Conservation (phyloP, 2,113 vertebrate species). For the Urocynchramus pylzowi region DNA sequence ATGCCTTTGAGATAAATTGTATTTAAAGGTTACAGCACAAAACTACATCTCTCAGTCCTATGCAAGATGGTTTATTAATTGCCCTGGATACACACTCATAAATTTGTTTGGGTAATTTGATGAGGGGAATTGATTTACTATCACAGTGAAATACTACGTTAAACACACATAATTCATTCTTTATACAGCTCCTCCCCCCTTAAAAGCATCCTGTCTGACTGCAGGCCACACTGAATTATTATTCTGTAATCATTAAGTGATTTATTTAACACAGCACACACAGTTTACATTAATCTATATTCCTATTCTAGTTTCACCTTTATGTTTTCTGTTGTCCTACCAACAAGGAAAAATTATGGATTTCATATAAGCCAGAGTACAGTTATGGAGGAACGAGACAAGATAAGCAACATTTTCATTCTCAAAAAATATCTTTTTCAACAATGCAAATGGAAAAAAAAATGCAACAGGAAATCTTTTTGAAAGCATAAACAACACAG, state of each 20-base stretch:
- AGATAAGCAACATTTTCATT: not conserved
- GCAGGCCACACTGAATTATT: not conserved
- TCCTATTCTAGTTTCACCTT: constrained; percentile 5
- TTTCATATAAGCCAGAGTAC: constrained; percentile 4
- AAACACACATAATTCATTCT: not conserved
- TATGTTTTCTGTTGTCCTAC: not conserved
- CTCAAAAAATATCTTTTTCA: not conserved
- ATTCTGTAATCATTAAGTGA: not conserved
- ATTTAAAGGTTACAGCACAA: constrained; percentile 18
- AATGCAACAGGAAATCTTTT: not conserved
- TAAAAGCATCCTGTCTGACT: not conserved
- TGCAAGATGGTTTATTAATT: constrained; percentile 3
- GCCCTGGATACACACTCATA: not conserved
- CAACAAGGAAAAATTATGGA: not conserved
- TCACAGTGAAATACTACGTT: not conserved
- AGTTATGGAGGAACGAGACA: not conserved
- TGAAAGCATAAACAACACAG: not conserved
- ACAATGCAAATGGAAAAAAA: not conserved
- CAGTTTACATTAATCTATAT: not conserved
- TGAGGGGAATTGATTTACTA: constrained; percentile 15
- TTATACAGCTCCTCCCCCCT: not conserved
- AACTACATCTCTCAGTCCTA: not conserved
- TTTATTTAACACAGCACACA: not conserved
- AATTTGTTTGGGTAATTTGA: constrained; percentile 13
- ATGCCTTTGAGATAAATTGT: not conserved